A percentile compares a stretch with the other conserved stretches of the same genome.
Evolutionary conservation across 1,140 invertebrate species (phyloP).

Genomic region (Sycobia sp.): DNA sequence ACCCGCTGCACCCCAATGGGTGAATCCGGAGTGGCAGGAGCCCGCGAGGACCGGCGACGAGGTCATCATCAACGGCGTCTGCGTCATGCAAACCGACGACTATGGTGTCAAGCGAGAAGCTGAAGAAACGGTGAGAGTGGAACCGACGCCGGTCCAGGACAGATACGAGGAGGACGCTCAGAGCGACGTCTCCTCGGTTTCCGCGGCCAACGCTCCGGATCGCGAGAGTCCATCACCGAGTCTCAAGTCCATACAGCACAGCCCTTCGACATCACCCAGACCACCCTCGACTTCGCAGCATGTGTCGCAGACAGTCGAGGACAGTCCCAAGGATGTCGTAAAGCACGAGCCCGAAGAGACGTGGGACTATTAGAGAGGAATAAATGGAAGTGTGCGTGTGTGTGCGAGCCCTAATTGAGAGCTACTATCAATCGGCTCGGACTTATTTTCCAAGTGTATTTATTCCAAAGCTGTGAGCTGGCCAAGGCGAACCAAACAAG

Average conservation of each 20-base stretch:
- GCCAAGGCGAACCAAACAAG: conserved; percentile 38
- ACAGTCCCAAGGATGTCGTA: conserved; percentile 54
- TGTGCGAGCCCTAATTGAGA: conserved; percentile 7
- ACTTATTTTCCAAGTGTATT: conserved; percentile 28
- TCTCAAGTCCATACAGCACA: conserved; percentile 55
- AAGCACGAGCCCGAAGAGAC: conserved; percentile 59
- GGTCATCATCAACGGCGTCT: conserved; percentile 90
- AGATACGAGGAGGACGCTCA: conserved; percentile 65
- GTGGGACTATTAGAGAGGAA: conserved; percentile 55
- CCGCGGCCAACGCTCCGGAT: conserved; percentile 57
- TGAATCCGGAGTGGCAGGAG: conserved; percentile 91
- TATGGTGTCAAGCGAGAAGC: conserved; percentile 67
- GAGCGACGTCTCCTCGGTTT: conserved; percentile 63
- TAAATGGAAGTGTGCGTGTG: background rate
- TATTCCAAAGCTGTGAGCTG: conserved; percentile 36
- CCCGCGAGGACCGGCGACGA: conserved; percentile 68
- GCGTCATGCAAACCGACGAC: conserved; percentile 83
- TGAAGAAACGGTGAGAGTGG: conserved; percentile 74
- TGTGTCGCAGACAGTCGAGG: conserved; percentile 45
- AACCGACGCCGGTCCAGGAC: conserved; percentile 71
- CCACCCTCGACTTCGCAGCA: conserved; percentile 48
- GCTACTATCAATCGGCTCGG: conserved; percentile 9
- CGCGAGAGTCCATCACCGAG: conserved; percentile 52
- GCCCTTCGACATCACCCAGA: conserved; percentile 46
- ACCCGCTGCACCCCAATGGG: conserved; percentile 94